Conservation (phyloP, 1,140 invertebrate genomes). For the Cephus cinctus region DNA sequence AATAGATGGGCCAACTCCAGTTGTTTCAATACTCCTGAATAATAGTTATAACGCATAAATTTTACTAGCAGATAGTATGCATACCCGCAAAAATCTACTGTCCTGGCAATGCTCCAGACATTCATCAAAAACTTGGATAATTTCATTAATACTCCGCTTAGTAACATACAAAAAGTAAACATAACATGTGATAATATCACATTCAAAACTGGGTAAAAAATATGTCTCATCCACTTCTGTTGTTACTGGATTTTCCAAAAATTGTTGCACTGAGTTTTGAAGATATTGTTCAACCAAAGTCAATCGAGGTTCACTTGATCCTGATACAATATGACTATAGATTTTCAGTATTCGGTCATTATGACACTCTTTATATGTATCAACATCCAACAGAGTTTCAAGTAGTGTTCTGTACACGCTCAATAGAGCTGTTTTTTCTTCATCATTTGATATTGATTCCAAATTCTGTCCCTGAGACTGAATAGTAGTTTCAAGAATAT, state of each 20-base stretch:
- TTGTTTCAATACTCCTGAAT: too few species aligned
- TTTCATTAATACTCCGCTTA: conserved; percentile 25
- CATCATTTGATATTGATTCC: conserved; percentile 21
- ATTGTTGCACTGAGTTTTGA: conserved; percentile 25
- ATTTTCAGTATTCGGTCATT: conserved; percentile 28
- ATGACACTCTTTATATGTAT: conserved; percentile 27
- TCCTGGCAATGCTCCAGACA: conserved; percentile 38
- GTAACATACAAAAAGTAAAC: conserved; percentile 55
- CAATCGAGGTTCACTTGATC: conserved; percentile 19
- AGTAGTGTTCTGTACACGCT: conserved; percentile 51
- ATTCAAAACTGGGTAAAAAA: conserved; percentile 56
- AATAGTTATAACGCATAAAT: conserved; percentile 9
- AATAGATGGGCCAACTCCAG: too few species aligned
- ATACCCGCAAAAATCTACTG: conserved; percentile 31
- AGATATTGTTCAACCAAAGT: conserved; percentile 33
- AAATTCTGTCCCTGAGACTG: conserved; percentile 33
- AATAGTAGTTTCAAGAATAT: conserved; percentile 56
- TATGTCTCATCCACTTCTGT: conserved; percentile 32
- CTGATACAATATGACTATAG: conserved; percentile 27
- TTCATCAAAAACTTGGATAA: conserved; percentile 29
- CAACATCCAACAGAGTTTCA: conserved; percentile 44
- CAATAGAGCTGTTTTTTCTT: conserved; percentile 44
- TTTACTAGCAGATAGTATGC: background rate
- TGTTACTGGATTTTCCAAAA: conserved; percentile 20
- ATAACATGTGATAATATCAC: conserved; percentile 59